These are phyloP conservation scores for Hydrolagus affinis DNA, from an alignment of 2,113 vertebrate species.

Conservation along the genomic window DNA sequence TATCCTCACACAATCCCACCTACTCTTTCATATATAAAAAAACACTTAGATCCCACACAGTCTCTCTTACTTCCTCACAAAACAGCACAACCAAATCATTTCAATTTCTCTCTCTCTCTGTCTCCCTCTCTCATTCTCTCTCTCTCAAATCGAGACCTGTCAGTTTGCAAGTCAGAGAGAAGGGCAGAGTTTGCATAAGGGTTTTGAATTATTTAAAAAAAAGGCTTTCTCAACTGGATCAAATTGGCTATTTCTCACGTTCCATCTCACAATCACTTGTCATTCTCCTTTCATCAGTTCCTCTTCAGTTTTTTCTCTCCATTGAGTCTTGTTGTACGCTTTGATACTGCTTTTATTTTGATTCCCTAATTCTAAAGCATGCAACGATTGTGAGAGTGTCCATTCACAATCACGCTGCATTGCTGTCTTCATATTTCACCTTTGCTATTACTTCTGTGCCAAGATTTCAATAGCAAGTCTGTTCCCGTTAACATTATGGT, in stretches of 20 bases:
- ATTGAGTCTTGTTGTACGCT: neutral
- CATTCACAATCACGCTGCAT: neutral
- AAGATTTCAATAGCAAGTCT: neutral
- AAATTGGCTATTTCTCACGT: too few species aligned
- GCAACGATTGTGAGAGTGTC: too few species aligned
- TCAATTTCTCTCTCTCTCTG: neutral
- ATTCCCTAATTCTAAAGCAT: too few species aligned
- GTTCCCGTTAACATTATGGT: neutral
- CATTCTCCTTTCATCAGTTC: too few species aligned
- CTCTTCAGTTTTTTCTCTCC: neutral
- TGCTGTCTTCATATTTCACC: neutral
- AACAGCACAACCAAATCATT: slow-evolving; percentile 9
- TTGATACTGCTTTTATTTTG: neutral
- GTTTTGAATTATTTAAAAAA: neutral
- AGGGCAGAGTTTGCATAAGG: neutral
- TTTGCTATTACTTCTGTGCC: neutral
- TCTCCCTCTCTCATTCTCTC: too few species aligned
- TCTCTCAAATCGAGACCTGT: slow-evolving; percentile 20
- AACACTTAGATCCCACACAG: slow-evolving; percentile 28
- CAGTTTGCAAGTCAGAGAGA: slow-evolving; percentile 19
- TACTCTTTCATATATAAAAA: slow-evolving; percentile 24
- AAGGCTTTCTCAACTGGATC: neutral
- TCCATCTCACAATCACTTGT: neutral
- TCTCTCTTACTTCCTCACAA: slow-evolving; percentile 25
- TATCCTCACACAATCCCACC: slow-evolving; percentile 27